Conservation (phyloP, 2,888 invertebrate genomes). For the Dorcus parallelipipedus region DNA sequence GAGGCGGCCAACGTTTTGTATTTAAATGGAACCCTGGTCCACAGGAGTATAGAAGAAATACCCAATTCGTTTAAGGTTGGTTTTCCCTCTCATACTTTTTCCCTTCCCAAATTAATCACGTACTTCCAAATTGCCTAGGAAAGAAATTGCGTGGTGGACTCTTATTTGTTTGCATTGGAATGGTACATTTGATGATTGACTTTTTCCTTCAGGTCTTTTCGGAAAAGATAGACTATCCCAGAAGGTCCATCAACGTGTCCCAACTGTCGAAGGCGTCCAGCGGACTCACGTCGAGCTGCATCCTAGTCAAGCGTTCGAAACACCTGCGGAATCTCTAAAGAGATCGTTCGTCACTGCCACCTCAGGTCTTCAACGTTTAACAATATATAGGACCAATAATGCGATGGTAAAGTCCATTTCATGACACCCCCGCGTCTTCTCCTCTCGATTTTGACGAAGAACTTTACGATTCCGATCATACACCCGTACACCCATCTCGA, state of each 20-base stretch:
- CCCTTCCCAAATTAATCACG: no score
- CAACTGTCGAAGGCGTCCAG: constrained; percentile 77
- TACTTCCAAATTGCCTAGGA: no score
- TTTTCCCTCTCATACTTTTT: not conserved
- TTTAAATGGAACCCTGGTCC: constrained; percentile 89
- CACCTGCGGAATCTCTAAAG: constrained; percentile 46
- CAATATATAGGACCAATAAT: constrained; percentile 12
- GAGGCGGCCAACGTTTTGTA: constrained; percentile 88
- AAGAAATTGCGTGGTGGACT: no score
- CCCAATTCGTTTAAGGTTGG: constrained; percentile 71
- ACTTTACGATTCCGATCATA: no score
- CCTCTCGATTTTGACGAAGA: no score
- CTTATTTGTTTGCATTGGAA: no score
- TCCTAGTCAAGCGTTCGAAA: constrained; percentile 59
- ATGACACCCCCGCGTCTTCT: no score
- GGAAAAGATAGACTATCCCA: constrained; percentile 79
- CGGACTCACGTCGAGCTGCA: constrained; percentile 76
- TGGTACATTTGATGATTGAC: no score
- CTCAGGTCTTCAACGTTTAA: constrained; percentile 13
- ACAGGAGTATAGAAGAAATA: constrained; percentile 77
- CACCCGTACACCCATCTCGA: no score
- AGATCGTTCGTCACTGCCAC: constrained; percentile 10
- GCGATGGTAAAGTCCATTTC: not conserved
- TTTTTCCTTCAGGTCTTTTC: constrained; percentile 66
- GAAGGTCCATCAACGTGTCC: constrained; percentile 73